These are phyloP conservation scores for Neria commutata DNA, from an alignment of 2,888 invertebrate genomes.

Conservation along the genomic window DNA sequence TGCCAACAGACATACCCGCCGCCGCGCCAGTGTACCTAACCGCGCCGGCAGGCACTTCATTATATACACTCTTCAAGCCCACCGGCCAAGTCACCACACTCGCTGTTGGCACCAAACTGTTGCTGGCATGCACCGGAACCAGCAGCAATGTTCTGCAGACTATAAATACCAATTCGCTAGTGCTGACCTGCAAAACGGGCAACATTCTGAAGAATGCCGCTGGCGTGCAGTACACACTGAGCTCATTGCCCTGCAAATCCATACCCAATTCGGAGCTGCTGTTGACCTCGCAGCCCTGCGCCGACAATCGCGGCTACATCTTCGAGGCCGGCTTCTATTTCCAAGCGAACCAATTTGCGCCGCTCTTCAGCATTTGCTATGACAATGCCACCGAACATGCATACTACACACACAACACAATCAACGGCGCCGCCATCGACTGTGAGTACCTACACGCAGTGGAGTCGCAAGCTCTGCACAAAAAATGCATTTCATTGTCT, in stretches of 20 bases:
- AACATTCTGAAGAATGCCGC: conserved; percentile 19
- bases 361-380: conserved; percentile 47
- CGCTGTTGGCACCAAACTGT: conserved; percentile 30
- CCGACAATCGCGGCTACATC: conserved; percentile 37
- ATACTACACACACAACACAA: conserved; percentile 53
- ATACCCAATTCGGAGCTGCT: conserved; percentile 37
- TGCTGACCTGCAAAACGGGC: conserved; percentile 26
- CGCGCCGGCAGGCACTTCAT: conserved; percentile 9
- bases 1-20: conserved; percentile 31
- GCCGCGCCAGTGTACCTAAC: conserved; percentile 32
- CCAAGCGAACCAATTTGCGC: conserved; percentile 16
- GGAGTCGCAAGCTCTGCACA: too few relatives aligned
- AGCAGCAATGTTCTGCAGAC: conserved; percentile 31
- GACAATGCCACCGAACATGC: conserved; percentile 48
- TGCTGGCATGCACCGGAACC: conserved; percentile 40
- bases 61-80: conserved; percentile 40
- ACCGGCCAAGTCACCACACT: conserved; percentile 28
- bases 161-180: conserved; percentile 12
- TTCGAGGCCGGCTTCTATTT: conserved; percentile 40
- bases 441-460: too few relatives aligned
- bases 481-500: too few relatives aligned
- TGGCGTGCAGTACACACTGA: conserved; percentile 12
- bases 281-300: conserved; percentile 39
- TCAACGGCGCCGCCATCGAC: conserved; percentile 57
- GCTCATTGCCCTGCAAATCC: conserved; percentile 26